Evolutionary conservation across 2,113 vertebrate species (phyloP).

Genomic region (Neolamprologus variostigma): DNA sequence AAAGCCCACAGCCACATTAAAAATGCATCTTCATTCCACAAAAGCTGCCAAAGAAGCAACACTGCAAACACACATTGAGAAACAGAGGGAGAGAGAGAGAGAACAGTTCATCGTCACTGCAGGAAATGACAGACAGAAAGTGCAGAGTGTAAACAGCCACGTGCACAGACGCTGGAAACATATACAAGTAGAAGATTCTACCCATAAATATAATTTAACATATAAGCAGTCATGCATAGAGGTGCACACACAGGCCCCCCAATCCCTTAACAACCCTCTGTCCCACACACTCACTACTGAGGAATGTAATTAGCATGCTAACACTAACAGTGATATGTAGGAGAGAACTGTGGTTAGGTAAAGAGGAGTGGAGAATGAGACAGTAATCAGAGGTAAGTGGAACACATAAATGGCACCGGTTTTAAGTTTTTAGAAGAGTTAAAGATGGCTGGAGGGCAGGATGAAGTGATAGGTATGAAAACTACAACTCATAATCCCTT

Average conservation of each 20-base stretch:
- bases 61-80: neutral
- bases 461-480: neutral
- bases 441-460: neutral
- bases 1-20: neutral
- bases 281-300: constrained; percentile 22
- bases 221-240: neutral
- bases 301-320: constrained; percentile 42
- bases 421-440: neutral
- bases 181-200: constrained; percentile 5
- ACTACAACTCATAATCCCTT: neutral
- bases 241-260: neutral
- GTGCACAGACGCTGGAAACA: constrained; percentile 3
- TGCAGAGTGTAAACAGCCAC: constrained; percentile 4
- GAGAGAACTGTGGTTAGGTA: neutral
- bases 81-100: neutral
- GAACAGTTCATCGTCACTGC: neutral
- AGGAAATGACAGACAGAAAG: neutral
- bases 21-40: neutral
- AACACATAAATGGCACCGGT: neutral
- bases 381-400: neutral
- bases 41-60: neutral
- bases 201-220: constrained; percentile 13
- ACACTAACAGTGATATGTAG: constrained; percentile 1
- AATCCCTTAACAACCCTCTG: neutral
- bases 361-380: neutral